phyloP scores from a whole-genome alignment of 2,888 invertebrate species.

The Lithophane ornitopus region DNA sequence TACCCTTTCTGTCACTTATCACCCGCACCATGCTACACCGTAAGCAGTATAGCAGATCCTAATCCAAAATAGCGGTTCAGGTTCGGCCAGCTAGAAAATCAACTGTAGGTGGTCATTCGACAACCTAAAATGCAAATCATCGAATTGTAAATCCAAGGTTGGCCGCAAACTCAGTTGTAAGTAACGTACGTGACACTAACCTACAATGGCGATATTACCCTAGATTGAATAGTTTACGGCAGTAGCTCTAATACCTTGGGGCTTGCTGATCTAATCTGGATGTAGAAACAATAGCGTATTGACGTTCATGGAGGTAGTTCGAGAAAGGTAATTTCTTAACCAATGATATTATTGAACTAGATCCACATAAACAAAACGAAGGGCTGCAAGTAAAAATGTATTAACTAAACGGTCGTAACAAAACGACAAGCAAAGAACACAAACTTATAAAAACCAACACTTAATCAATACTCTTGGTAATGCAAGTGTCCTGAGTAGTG shows the following conservation, averaged over 20 bases:
- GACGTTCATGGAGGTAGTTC: neutral
- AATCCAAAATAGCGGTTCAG: neutral
- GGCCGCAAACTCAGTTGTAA: constrained; percentile 27
- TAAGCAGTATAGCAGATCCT: neutral
- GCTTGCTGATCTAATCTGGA: constrained; percentile 31
- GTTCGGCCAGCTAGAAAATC: neutral
- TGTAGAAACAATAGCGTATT: constrained; percentile 9
- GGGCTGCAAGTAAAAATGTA: neutral
- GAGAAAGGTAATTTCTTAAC: neutral
- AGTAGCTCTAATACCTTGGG: constrained; percentile 10
- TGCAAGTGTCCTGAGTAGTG: neutral
- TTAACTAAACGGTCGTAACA: neutral
- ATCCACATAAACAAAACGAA: neutral
- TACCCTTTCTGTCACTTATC: too few relatives aligned
- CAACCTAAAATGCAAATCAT: constrained; percentile 45
- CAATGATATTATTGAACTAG: constrained; percentile 3
- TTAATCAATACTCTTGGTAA: neutral
- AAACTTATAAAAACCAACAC: neutral
- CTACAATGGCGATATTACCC: constrained; percentile 62
- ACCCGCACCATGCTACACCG: too few relatives aligned
- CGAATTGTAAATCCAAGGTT: constrained; percentile 51
- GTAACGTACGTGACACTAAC: constrained; percentile 55
- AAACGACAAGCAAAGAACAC: neutral
- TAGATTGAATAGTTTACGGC: constrained; percentile 49
- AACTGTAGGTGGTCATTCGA: neutral